Base-by-base conservation (phyloP, 2,888 invertebrate species). In the Malacosoma neustria region DNA sequence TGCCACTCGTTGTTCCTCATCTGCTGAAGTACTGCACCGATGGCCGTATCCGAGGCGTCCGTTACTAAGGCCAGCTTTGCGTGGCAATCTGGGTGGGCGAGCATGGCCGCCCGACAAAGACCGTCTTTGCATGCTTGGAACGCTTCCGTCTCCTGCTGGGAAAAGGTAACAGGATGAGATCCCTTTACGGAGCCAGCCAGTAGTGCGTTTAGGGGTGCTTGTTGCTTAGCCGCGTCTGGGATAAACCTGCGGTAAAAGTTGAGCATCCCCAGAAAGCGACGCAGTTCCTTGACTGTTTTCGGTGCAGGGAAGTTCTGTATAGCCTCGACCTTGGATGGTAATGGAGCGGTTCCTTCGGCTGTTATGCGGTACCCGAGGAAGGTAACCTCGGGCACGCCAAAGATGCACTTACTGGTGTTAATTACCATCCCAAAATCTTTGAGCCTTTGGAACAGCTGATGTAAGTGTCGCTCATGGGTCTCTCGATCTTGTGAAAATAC, bases 1-100 rank as follows among this genome's bases (percentile, higher is more conserved):
- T 36, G 36, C 43, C 45, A 45, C 2, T 1, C 11, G 6, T 37
- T 11, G 3, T 34, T 32, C 2, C 34, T 29, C 9, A 29, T 32
- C 43, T 73, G 70, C 31, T 75, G 64, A 4, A 76, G 34, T 0
- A 55, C 60, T 1, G 62, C 67, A 2, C 72, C 74, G 3, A 71
- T 49, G 2, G 65, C 57, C 3, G 30, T 36, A 29, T 70, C 59
- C 0, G 72, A 74, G 3, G 72, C 73, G 40, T 75, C 71, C 0
- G 53, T 54, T 1, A 58, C 45, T 1, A 73, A 9, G 3, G 54
- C 48, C 1, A 72, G 36, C 11, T 45, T 37, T 0, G 62, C 56
- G 4, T 52, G 29, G 3, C 38, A 13, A 7, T 44, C 41, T 0
- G 68, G 70, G 29, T 69, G 61, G 1, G 51, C 49, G 1, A 69